Conservation (phyloP, 2,888 invertebrate genomes). For the Diaperis boleti region DNA sequence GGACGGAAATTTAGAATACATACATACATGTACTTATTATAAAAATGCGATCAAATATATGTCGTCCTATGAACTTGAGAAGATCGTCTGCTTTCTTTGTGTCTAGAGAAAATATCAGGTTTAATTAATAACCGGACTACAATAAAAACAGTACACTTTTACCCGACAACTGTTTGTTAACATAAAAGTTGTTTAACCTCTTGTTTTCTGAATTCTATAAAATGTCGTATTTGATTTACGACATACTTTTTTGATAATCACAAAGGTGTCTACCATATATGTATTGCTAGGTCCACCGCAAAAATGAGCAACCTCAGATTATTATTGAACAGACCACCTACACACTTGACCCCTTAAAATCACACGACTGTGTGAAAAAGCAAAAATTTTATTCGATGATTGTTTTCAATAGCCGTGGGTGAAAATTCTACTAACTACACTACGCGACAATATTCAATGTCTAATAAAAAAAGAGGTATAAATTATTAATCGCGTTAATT, state of each 20-base stretch:
- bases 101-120: too few relatives aligned
- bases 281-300: constrained; percentile 1
- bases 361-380: constrained; percentile 17
- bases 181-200: constrained; percentile 6
- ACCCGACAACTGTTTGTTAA: not conserved
- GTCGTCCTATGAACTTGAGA: too few relatives aligned
- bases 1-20: too few relatives aligned
- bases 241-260: not conserved
- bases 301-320: constrained; percentile 15
- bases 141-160: not conserved
- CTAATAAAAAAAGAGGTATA: not conserved
- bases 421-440: too few relatives aligned
- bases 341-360: constrained; percentile 10
- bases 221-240: constrained; percentile 7
- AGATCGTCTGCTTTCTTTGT: too few relatives aligned
- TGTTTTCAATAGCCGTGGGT: not conserved
- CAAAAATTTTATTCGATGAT: not conserved
- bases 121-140: not conserved
- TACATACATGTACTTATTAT: too few relatives aligned
- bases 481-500: too few relatives aligned
- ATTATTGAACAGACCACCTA: constrained; percentile 17
- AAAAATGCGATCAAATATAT: too few relatives aligned
- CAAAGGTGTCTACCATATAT: constrained; percentile 1
- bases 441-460: too few relatives aligned
- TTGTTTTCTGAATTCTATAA: not conserved